Evolutionary conservation across 2,797 vertebrate species (phyloP), one percentile per base, ranked within the genome.

Genomic region (Enoplosus armatus): DNA sequence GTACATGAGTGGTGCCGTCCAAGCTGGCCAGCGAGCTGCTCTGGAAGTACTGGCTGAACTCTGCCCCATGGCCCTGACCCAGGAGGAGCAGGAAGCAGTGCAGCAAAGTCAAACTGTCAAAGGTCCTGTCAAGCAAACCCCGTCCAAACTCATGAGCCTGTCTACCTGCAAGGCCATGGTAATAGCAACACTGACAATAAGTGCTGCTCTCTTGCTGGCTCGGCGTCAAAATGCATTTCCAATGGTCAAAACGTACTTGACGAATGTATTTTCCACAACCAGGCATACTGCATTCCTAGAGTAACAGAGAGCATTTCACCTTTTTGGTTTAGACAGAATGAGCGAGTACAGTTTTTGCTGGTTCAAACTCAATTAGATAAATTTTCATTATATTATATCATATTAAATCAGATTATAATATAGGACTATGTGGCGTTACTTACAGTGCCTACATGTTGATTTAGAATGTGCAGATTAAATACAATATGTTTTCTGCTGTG

Each of bases 1-100:
- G 0, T 96, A 95, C 85, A 92, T 95, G 90, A 93, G 90, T 2
- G 95, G 95, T 0, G 95, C 95, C 0, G 76, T 95, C 48, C 95
- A 96, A 77, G 79, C 95, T 0, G 95, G 95, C 18, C 90, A 92
- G 33, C 87, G 95, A 68, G 95, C 92, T 2, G 94, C 95, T 37
- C 80, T 95, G 67, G 95, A 96, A 70, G 94, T 95, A 2, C 83
- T 95, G 60, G 83, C 86, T 76, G 86, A 88, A 61, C 86, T 95
- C 35, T 85, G 77, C 61, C 93, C 94, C 1, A 58, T 22, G 31
- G 63, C 39, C 22, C 85, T 95, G 69, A 93, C 89, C 27, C 68
- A 54, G 58, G 88, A 90, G 16, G 93, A 95, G 37, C 81, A 72
- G 68, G 79, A 92, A 22, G 72, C 64, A 9, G 71, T 71, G 29